Base-by-base conservation (phyloP, 2,113 vertebrate genomes). In the Ageneiosus marmoratus region DNA sequence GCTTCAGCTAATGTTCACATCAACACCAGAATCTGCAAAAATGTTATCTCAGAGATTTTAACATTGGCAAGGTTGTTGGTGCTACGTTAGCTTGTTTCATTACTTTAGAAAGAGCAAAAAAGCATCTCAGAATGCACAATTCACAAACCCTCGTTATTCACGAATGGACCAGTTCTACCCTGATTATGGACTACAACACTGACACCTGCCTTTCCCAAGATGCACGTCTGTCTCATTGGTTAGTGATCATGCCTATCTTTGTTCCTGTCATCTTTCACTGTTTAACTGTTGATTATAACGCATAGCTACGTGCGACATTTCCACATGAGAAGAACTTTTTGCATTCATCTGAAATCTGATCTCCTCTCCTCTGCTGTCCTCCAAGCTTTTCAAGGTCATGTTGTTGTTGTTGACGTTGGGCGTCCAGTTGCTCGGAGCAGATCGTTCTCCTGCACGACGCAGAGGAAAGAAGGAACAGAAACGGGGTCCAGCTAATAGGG, bases 391-490 rank as follows among this genome's bases (percentile, higher is more conserved):
- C n/a, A 86, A 85, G 84, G 46, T 55, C 62, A 0, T 90, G 16
- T 41, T 93, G 83, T n/a, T n/a, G n/a, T 5, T 91, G 76, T 85
- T 93, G 78, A 81, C 51, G 15, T 37, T 86, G 44, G 58, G 72
- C 1, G 32, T 55, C 18, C 51, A 91, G 44, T 50, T 69, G 51
- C 6, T 82, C 0, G 83, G 80, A 60, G 13, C 81, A n/a, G 55
- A 75, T 0, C 20, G 46, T 16, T 2, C 32, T 63, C 79, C n/a
- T 22, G 83, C 34, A 53, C 16, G 2, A 7, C 76, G 18, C 24
- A 7, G 9, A 86, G 16, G 53, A 72, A 6, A 86, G 10, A 46
- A 74, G 69, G 4, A 0, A 24, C 69, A 18, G 48, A 70, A 70
- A 55, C n/a, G 13, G n/a, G 22, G 2, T 53, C 20, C 32, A n/a